These are phyloP conservation scores for Pseudanteris insignis DNA, from an alignment of 2,888 invertebrate species.

Conservation along the genomic window DNA sequence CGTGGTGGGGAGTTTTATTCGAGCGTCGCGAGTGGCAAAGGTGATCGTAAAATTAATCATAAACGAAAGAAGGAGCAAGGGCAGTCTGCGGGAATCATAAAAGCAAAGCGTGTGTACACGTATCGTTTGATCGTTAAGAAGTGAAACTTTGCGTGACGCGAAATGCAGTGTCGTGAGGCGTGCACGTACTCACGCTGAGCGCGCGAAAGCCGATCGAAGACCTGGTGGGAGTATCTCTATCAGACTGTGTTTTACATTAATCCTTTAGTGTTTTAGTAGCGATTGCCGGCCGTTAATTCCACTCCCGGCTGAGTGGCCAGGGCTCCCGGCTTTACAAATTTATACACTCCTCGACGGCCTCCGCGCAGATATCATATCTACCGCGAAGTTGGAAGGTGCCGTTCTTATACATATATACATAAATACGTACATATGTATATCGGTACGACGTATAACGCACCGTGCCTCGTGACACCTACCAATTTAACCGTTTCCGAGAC, in stretches of 20 bases:
- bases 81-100: slow-evolving; percentile 28
- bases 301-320: slow-evolving; percentile 58
- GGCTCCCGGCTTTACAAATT: slow-evolving; percentile 64
- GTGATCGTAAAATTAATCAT: slow-evolving; percentile 30
- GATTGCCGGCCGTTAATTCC: slow-evolving; percentile 65
- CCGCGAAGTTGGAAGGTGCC: slow-evolving; percentile 28
- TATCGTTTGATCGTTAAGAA: slow-evolving; percentile 37
- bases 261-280: slow-evolving; percentile 65
- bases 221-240: slow-evolving; percentile 62
- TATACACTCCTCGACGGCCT: slow-evolving; percentile 58
- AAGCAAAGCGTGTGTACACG: slow-evolving; percentile 28
- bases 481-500: slow-evolving; percentile 2
- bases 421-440: slow-evolving; percentile 11
- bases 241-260: slow-evolving; percentile 67
- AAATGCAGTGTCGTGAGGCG: slow-evolving; percentile 34
- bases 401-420: slow-evolving; percentile 5
- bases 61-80: slow-evolving; percentile 22
- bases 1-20: too few species aligned
- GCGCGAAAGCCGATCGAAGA: slow-evolving; percentile 36
- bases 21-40: slow-evolving; percentile 16
- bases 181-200: slow-evolving; percentile 28
- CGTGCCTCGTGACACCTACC: slow-evolving; percentile 13
- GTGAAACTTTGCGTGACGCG: slow-evolving; percentile 43
- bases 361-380: slow-evolving; percentile 61
- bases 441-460: slow-evolving; percentile 26